Conservation (phyloP, 2,113 vertebrate genomes). For the Hylia prasina region DNA sequence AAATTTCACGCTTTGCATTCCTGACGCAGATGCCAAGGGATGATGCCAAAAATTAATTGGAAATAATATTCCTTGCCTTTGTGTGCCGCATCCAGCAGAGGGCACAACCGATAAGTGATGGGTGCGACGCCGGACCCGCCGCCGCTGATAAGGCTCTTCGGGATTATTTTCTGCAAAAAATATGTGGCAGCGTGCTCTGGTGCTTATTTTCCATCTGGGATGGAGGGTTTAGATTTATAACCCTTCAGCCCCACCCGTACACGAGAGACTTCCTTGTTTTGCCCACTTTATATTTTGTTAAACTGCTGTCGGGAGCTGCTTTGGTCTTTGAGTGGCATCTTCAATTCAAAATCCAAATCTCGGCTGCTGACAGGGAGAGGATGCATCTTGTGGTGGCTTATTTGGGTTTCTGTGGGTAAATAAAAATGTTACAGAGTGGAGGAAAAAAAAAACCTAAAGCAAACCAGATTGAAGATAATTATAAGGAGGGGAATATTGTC, state of each 20-base stretch:
- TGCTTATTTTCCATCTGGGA: conserved; percentile 73
- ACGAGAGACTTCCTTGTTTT: neutral
- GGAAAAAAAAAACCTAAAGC: neutral
- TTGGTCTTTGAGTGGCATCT: conserved; percentile 15
- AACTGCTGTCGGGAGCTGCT: conserved; percentile 34
- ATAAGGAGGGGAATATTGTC: neutral
- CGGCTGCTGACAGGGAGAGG: neutral
- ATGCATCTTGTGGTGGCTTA: neutral
- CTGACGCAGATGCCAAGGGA: conserved; percentile 66
- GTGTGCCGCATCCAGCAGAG: conserved; percentile 75
- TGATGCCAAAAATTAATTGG: conserved; percentile 78
- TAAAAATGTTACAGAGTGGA: conserved; percentile 7
- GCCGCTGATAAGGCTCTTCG: conserved; percentile 48
- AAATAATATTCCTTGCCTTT: conserved; percentile 62
- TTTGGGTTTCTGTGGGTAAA: conserved; percentile 5
- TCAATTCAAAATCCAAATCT: conserved; percentile 43
- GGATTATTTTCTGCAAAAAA: conserved; percentile 71
- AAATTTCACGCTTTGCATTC: conserved; percentile 80
- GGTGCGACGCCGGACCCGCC: neutral
- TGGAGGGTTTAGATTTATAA: conserved; percentile 68
- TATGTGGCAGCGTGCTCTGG: conserved; percentile 69
- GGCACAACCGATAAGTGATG: conserved; percentile 69
- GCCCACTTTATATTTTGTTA: conserved; percentile 6
- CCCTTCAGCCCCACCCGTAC: neutral
- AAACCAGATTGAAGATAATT: neutral